phyloP scores from a whole-genome alignment of 2,797 vertebrate genomes.

The Pseudochromis fuscus region DNA sequence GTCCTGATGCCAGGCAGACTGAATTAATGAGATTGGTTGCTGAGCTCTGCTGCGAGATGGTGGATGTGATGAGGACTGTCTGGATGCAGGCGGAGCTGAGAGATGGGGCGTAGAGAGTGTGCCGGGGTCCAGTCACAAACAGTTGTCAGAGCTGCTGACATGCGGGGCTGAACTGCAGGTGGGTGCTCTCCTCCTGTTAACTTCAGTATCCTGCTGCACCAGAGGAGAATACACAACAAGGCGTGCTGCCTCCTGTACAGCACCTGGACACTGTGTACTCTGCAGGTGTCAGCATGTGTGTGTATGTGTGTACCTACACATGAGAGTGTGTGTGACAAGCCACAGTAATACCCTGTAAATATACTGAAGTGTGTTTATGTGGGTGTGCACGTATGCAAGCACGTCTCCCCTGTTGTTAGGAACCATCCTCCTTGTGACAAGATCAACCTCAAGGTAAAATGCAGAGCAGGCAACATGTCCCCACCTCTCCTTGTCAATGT shows the following conservation, averaged over 20 bases:
- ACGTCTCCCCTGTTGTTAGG: conserved; percentile 24
- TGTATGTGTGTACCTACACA: conserved; percentile 7
- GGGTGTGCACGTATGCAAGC: conserved; percentile 20
- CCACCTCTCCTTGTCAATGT: conserved; percentile 70
- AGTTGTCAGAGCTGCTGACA: conserved; percentile 59
- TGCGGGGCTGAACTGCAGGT: conserved; percentile 60
- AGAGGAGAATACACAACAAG: conserved; percentile 59
- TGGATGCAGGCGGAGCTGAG: conserved; percentile 16
- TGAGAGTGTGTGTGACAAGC: conserved; percentile 27
- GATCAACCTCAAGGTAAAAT: conserved; percentile 77
- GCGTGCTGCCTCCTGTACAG: conserved; percentile 17
- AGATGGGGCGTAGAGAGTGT: conserved; percentile 20
- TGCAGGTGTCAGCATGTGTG: conserved; percentile 40
- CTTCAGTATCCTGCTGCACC: conserved; percentile 67
- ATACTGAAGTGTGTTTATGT: conserved; percentile 20
- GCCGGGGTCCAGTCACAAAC: conserved; percentile 27
- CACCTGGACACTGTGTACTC: conserved; percentile 25
- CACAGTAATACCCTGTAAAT: conserved; percentile 17
- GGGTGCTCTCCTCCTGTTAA: conserved; percentile 65
- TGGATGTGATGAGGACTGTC: conserved; percentile 22
- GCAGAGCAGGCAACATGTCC: conserved; percentile 79
- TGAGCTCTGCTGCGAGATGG: conserved; percentile 31
- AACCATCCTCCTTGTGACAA: conserved; percentile 61
- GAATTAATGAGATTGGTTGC: conserved; percentile 46
- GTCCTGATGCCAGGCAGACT: conserved; percentile 18